These are phyloP conservation scores for Mirounga angustirostris DNA, from an alignment of 2,113 vertebrate species.

Conservation along the genomic window DNA sequence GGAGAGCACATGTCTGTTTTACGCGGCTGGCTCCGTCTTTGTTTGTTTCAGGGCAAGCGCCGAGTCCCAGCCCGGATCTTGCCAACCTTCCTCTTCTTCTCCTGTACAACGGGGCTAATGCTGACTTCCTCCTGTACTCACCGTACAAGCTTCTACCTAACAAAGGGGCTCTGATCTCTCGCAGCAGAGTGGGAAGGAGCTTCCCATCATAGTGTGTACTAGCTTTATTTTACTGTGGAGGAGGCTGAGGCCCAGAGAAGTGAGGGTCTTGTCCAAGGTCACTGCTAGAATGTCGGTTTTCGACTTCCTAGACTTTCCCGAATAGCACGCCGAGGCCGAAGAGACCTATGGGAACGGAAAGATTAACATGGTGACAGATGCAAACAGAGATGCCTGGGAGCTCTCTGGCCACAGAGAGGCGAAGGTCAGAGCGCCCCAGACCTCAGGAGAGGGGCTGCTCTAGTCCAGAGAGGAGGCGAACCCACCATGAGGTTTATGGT, in stretches of 20 bases:
- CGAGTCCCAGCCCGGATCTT: too few species aligned
- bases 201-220: background rate
- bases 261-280: background rate
- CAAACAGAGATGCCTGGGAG: background rate
- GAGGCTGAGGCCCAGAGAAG: background rate
- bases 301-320: background rate
- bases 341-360: background rate
- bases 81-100: background rate
- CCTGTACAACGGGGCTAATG: background rate
- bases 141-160: background rate
- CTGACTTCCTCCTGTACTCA: background rate
- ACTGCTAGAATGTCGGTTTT: background rate
- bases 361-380: background rate
- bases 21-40: accelerated
- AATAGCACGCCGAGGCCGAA: background rate
- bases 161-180: background rate
- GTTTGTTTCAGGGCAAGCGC: background rate
- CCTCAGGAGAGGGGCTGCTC: background rate
- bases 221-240: background rate
- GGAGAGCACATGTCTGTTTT: accelerated
- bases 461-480: background rate
- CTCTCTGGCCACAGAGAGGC: background rate
- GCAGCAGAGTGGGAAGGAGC: background rate
- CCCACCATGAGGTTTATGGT: background rate
- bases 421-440: background rate